phyloP scores from a whole-genome alignment of 2,888 invertebrate genomes.

The Ophioninae sp. region DNA sequence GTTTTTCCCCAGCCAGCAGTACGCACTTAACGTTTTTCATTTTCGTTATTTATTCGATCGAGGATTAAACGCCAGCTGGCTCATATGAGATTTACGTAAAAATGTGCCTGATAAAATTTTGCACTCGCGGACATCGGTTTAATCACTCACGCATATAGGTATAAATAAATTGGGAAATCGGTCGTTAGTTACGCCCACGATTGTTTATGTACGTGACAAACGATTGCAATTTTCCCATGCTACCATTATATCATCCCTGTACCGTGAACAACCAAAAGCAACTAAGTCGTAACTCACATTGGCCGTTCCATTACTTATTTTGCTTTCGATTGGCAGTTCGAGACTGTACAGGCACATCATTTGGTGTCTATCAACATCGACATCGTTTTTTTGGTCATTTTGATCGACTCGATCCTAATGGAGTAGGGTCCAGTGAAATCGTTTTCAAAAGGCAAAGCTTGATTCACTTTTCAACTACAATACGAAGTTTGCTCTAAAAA shows the following conservation, averaged over 20 bases:
- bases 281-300: background rate
- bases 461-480: too few species aligned
- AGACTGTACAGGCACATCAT: background rate
- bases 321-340: background rate
- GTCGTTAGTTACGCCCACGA: constrained; percentile 42
- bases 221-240: constrained; percentile 24
- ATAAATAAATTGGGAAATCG: constrained; percentile 47
- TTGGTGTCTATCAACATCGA: constrained; percentile 26
- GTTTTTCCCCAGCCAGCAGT: background rate
- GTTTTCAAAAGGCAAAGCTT: too few species aligned
- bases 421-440: too few species aligned
- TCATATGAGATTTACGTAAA: background rate
- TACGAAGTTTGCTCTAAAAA: too few species aligned
- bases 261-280: background rate
- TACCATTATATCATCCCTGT: background rate
- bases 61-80: background rate
- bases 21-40: background rate
- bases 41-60: background rate
- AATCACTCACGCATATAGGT: constrained; percentile 13
- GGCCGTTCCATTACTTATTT: background rate
- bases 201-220: constrained; percentile 29
- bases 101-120: background rate
- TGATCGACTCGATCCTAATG: constrained; percentile 50
- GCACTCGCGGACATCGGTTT: background rate
- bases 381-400: constrained; percentile 49